Percentiles rank a stretch among this genome's conserved stretches.
phyloP scores from a whole-genome alignment of 2,797 vertebrate species.

The Yasuhikotakia modesta region DNA sequence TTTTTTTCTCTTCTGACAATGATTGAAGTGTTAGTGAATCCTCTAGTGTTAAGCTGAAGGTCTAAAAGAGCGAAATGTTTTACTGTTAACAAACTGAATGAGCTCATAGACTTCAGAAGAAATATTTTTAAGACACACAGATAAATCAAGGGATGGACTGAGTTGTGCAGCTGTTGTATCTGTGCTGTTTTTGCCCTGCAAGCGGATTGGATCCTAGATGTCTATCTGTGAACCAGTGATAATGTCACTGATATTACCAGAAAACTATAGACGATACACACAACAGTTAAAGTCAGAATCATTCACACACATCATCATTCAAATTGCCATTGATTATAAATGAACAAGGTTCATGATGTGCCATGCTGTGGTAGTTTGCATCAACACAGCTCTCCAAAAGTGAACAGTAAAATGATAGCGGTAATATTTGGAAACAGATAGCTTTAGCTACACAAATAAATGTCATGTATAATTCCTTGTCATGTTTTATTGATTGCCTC shows the following conservation, averaged over 20 bases:
- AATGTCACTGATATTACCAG: too few species aligned
- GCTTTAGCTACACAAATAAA: not conserved
- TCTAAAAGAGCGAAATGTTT: not conserved
- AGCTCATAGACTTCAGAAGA: slow-evolving; percentile 19
- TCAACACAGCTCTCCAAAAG: too few species aligned
- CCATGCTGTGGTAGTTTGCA: too few species aligned
- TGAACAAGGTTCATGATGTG: too few species aligned
- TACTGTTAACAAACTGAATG: not conserved
- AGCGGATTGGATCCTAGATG: not conserved
- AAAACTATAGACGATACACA: too few species aligned
- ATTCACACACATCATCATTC: too few species aligned
- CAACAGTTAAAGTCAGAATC: too few species aligned
- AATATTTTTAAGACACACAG: not conserved
- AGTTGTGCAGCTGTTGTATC: slow-evolving; percentile 21
- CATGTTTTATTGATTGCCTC: not conserved
- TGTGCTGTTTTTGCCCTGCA: not conserved
- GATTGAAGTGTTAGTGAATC: not conserved
- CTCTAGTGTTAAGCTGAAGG: slow-evolving; percentile 1
- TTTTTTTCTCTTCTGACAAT: not conserved
- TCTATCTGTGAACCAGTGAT: not conserved
- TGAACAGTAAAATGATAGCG: not conserved
- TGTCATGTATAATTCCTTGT: slow-evolving; percentile 5
- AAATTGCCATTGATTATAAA: too few species aligned
- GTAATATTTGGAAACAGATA: not conserved
- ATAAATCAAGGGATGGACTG: slow-evolving; percentile 2